These are phyloP conservation scores for Liodrosophila aerea DNA, from an alignment of 2,888 invertebrate genomes.

Conservation along the genomic window DNA sequence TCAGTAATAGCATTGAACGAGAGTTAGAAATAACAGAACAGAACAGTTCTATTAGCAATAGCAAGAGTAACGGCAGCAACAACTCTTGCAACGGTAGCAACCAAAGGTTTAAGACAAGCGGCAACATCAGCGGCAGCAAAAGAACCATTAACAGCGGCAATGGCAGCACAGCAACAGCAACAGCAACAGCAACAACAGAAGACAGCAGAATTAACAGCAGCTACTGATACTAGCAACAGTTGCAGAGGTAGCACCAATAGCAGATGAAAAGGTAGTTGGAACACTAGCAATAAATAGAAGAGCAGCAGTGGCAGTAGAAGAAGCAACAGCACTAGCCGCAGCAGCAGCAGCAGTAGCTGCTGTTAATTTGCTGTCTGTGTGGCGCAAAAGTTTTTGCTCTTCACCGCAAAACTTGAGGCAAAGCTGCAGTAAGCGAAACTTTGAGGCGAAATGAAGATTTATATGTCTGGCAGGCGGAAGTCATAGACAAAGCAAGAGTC, in stretches of 20 bases:
- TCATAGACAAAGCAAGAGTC: conserved; percentile 44
- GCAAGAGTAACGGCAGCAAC: not conserved
- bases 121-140: no score
- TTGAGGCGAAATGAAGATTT: conserved; percentile 74
- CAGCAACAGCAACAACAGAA: no score
- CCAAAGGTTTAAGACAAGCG: not conserved
- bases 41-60: no score
- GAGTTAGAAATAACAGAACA: no score
- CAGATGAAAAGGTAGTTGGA: not conserved
- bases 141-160: not conserved
- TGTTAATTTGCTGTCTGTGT: conserved; percentile 68
- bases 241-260: not conserved
- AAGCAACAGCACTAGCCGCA: conserved; percentile 9
- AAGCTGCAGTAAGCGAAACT: conserved; percentile 49
- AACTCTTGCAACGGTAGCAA: not conserved
- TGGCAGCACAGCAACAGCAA: no score
- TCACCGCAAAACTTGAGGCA: conserved; percentile 48
- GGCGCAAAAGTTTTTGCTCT: conserved; percentile 51
- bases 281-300: not conserved
- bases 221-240: not conserved
- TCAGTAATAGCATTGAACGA: no score
- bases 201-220: no score
- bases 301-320: not conserved
- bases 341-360: conserved; percentile 30
- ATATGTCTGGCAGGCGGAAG: conserved; percentile 73